Evolutionary conservation across 2,113 vertebrate species (phyloP).

Genomic region (Clarias magur): DNA sequence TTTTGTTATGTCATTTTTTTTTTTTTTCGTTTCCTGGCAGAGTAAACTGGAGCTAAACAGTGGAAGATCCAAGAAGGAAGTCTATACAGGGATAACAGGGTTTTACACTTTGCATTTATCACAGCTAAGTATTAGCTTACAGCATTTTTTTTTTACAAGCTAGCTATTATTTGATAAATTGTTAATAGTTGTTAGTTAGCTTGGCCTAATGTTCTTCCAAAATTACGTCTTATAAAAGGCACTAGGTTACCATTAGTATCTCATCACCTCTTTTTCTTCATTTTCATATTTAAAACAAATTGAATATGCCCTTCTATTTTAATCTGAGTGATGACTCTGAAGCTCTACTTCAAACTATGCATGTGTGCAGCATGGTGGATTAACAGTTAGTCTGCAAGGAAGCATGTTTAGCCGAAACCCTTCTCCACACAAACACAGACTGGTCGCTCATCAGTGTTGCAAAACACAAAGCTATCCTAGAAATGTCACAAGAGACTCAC

Average conservation of each 20-base stretch:
- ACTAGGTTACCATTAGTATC: not conserved
- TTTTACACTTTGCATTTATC: not conserved
- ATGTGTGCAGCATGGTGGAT: not conserved
- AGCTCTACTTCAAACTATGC: not conserved
- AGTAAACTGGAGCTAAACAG: not conserved
- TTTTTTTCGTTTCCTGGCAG: not conserved
- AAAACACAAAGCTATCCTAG: conserved; percentile 29
- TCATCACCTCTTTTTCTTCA: not conserved
- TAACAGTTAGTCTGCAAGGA: not conserved
- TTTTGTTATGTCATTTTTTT: not conserved
- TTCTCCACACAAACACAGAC: conserved; percentile 43
- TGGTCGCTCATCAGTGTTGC: conserved; percentile 30
- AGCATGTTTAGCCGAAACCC: not conserved
- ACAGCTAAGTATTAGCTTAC: not conserved
- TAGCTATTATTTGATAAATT: not conserved
- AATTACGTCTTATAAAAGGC: not conserved
- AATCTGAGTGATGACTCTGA: conserved; percentile 6
- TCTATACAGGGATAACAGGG: not conserved
- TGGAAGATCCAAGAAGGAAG: not conserved
- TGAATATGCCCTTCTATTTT: not conserved
- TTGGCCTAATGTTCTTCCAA: not conserved
- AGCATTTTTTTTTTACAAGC: not conserved
- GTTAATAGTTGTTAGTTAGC: not conserved
- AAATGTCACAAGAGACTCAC: not conserved
- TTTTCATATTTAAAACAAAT: not conserved